Base-by-base conservation (phyloP, 2,888 invertebrate species). In the Bombylius discolor region DNA sequence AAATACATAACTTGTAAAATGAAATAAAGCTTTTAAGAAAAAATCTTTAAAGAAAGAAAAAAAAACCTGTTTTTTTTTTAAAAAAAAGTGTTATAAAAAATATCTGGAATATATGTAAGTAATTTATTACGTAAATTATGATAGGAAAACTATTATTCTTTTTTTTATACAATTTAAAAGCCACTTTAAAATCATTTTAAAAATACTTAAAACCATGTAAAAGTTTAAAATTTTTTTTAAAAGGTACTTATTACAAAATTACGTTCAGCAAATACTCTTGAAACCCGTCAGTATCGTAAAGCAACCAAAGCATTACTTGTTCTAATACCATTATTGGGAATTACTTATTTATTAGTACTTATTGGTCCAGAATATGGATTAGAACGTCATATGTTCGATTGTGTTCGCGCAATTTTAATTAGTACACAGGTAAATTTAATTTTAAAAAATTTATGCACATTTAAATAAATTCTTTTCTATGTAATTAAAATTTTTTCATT, bases 161-260 rank as follows among this genome's bases (percentile, higher is more conserved):
- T 23, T 23, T 23, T 23, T 23, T 23, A 3, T 23, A 23, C 3
- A 23, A 23, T 23, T 23, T 23, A 23, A 23, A 23, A 23, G 23
- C 3, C 23, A 23, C 23, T 2, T 23, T 23, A 23, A 23, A 23
- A 3, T 23, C 23, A 23, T 23, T 23, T 23, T 23, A 23, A 23
- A 23, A 23, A 23, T 23, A 23, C 23, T 23, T 23, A 23, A 23
- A 23, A 23, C 23, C 23, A 23, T 23, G 23, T 1, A n/a, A 23
- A 23, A 23, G 23, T 23, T 23, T 23, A 3, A 23, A 23, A 11
- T 42, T 69, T 62, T 53, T n/a, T 51, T 49, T 13, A 39, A 52
- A 71, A 92, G 91, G 90, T 95, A 46, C 79, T 96, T 63, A 92
- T 96, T 67, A 94, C 93, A 48, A 95, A 96, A 69, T 79, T 95